A percentile compares a stretch with the other conserved stretches of the same genome.
These are phyloP conservation scores for Acronicta psi DNA, from an alignment of 2,888 invertebrate genomes.

Conservation along the genomic window DNA sequence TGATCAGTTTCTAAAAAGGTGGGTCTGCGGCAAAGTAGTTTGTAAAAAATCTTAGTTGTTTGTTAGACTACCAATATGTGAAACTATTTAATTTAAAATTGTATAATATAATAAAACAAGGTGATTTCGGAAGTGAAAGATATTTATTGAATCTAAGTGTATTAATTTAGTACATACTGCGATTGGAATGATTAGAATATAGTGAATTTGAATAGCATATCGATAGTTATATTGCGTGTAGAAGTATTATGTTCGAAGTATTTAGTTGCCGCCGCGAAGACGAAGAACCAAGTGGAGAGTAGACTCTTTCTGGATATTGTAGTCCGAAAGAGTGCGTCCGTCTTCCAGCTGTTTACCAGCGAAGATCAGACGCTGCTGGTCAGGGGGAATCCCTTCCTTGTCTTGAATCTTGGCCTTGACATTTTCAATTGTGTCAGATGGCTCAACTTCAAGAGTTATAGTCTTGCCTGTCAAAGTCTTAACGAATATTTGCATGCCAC, in stretches of 20 bases:
- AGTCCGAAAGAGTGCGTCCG: constrained; percentile 78
- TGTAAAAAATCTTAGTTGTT: too few species aligned
- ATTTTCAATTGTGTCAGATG: constrained; percentile 77
- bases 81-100: too few species aligned
- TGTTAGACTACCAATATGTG: too few species aligned
- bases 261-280: constrained; percentile 62
- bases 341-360: constrained; percentile 81
- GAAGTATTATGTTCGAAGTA: constrained; percentile 17
- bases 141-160: constrained; percentile 52
- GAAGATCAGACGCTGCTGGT: constrained; percentile 75
- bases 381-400: constrained; percentile 77
- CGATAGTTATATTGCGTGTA: constrained; percentile 30
- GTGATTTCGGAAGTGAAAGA: constrained; percentile 34
- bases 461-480: constrained; percentile 77
- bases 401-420: constrained; percentile 79
- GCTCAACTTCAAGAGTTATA: constrained; percentile 73
- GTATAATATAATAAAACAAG: constrained; percentile 18
- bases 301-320: constrained; percentile 80
- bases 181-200: constrained; percentile 70
- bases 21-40: too few species aligned
- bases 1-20: too few species aligned
- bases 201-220: constrained; percentile 42
- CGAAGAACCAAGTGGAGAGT: constrained; percentile 73
- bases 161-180: constrained; percentile 54
- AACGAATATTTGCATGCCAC: constrained; percentile 81